Conservation (phyloP, 2,797 vertebrate species). For the Chaunax sp. region DNA sequence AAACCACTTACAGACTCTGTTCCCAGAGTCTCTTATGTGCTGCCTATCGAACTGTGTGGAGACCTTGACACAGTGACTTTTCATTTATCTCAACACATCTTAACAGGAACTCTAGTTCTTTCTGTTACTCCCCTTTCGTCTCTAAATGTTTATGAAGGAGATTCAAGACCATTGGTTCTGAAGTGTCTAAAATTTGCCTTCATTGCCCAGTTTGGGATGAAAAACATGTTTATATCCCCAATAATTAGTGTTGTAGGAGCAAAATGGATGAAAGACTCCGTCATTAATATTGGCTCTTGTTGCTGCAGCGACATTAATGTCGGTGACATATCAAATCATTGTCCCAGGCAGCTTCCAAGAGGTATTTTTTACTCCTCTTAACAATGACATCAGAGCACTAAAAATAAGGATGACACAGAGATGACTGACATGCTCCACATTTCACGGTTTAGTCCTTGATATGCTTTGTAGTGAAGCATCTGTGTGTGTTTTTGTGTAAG, state of each 20-base stretch:
- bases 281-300: neutral
- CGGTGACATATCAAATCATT: neutral
- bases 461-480: neutral
- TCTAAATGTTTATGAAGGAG: too few relatives aligned
- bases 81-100: slow-evolving; percentile 8
- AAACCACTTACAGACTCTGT: slow-evolving; percentile 27
- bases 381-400: slow-evolving; percentile 20
- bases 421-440: neutral
- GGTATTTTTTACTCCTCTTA: neutral
- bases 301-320: too few relatives aligned
- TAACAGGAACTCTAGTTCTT: neutral
- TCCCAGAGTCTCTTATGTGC: slow-evolving; percentile 10
- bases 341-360: neutral
- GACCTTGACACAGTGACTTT: slow-evolving; percentile 5
- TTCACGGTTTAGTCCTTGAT: slow-evolving; percentile 6
- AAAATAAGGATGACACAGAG: slow-evolving; percentile 2
- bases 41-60: slow-evolving; percentile 9
- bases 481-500: slow-evolving; percentile 3
- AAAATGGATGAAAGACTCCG: neutral
- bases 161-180: too few relatives aligned
- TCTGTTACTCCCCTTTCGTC: too few relatives aligned
- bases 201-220: too few relatives aligned
- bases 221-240: neutral
- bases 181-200: too few relatives aligned
- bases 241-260: neutral